Base-by-base conservation (phyloP, 2,888 invertebrate genomes). In the Kuschelorhynchus macadamiae region DNA sequence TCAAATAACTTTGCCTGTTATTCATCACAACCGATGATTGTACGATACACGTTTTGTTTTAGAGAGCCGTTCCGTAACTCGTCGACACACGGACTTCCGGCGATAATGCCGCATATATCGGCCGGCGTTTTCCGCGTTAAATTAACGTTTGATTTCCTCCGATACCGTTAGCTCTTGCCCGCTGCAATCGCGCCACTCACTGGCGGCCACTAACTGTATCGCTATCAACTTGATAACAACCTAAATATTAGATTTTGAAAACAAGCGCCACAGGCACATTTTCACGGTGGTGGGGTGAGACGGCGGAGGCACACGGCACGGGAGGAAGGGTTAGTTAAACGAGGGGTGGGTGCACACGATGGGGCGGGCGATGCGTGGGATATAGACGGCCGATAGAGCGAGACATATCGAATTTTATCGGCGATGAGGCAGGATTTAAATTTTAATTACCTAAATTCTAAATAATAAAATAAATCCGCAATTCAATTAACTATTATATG, bases 161-260 rank as follows among this genome's bases (percentile, higher is more conserved):
- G n/a, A n/a, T n/a, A n/a, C n/a, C n/a, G n/a, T n/a, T n/a, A n/a
- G n/a, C n/a, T n/a, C n/a, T n/a, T n/a, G n/a, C n/a, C n/a, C n/a
- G n/a, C 55, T n/a, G 25, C 63, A 46, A 36, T 36, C 56, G 65
- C 57, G 65, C 65, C 49, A 49, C 44, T 32, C 47, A 49, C 49
- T 33, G 46, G 33, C 42, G 57, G 49, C 53, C 52, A 59, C 66
- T 52, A 66, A 59, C 64, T 52, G 44, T 30, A 39, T 5, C 17
- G 42, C 64, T 60, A 69, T 69, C 64, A 64, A 64, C 60, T 59
- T 69, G 69, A 69, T 69, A 69, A 69, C 69, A 64, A 69, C 64
- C 64, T 69, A 64, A 69, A 69, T 69, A 63, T 69, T 69, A 69
- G 41, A 69, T 64, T 64, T 64, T 42, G 55, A 69, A 69, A 69